Conservation (phyloP, 2,797 vertebrate species). For the Dipus sagitta region DNA sequence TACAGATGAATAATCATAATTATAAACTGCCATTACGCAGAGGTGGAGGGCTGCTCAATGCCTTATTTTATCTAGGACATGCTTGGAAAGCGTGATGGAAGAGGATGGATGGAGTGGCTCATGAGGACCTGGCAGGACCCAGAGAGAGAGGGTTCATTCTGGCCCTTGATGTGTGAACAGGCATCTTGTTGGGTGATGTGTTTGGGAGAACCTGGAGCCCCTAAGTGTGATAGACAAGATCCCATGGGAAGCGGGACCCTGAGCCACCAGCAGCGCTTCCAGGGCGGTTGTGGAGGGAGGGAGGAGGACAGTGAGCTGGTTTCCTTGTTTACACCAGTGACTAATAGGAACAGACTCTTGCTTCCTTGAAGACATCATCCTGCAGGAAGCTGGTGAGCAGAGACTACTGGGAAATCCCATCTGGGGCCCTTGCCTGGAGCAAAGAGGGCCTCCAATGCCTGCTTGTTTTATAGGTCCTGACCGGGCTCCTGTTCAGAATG, state of each 20-base stretch:
- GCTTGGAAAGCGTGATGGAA: not conserved
- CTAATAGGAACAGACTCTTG: not conserved
- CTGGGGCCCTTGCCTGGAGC: not conserved
- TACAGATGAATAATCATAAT: not conserved
- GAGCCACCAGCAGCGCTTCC: not conserved
- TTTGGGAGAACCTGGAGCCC: not conserved
- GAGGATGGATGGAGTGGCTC: not conserved
- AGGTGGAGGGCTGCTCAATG: not conserved
- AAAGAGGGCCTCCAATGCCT: not conserved
- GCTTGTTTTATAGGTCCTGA: not conserved
- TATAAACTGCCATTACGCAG: not conserved
- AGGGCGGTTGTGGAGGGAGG: not conserved
- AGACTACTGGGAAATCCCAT: not conserved
- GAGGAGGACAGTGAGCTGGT: not conserved
- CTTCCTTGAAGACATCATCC: too few relatives aligned
- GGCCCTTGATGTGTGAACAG: not conserved
- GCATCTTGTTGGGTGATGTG: not conserved
- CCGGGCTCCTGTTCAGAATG: not conserved
- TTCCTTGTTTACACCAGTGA: slow-evolving; percentile 5
- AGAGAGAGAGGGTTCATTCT: not conserved
- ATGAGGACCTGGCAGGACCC: not conserved
- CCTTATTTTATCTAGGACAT: not conserved
- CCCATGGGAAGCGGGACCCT: rapidly evolving
- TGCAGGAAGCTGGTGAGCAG: not conserved
- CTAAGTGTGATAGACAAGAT: not conserved